phyloP scores from a whole-genome alignment of 2,888 invertebrate species.

The Trachelus troglodyta region DNA sequence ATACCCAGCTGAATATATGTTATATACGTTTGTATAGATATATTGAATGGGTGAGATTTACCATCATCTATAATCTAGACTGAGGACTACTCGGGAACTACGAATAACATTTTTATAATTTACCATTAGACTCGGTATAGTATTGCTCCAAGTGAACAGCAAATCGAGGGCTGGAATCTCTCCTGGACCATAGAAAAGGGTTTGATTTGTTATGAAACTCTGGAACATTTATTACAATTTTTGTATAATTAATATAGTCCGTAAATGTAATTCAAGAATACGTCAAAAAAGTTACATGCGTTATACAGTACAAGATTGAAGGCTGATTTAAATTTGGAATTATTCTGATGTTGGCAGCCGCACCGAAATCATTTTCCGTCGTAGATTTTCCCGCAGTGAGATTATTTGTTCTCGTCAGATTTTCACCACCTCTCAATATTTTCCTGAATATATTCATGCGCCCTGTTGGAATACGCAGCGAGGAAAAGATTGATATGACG shows the following conservation, averaged over 20 bases:
- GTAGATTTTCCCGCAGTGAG: background rate
- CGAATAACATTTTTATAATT: no score
- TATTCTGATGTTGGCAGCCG: background rate
- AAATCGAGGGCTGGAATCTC: slow-evolving; percentile 77
- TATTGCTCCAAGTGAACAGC: slow-evolving; percentile 66
- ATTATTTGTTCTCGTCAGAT: background rate
- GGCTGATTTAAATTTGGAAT: background rate
- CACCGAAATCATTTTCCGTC: background rate
- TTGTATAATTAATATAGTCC: background rate
- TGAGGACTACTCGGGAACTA: no score
- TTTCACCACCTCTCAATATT: background rate
- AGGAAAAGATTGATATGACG: slow-evolving; percentile 18
- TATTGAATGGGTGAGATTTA: background rate
- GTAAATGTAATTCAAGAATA: background rate
- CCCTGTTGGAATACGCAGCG: background rate
- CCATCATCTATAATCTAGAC: no score
- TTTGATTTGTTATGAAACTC: background rate
- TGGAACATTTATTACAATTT: background rate
- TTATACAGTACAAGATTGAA: background rate
- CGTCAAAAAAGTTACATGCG: background rate
- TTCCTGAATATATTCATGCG: background rate
- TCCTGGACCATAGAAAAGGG: slow-evolving; percentile 68
- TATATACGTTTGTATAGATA: background rate
- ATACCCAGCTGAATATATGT: background rate
- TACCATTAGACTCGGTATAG: no score